Base-by-base conservation (phyloP, 1,140 invertebrate genomes). In the Anagrus nilaparvatae region DNA sequence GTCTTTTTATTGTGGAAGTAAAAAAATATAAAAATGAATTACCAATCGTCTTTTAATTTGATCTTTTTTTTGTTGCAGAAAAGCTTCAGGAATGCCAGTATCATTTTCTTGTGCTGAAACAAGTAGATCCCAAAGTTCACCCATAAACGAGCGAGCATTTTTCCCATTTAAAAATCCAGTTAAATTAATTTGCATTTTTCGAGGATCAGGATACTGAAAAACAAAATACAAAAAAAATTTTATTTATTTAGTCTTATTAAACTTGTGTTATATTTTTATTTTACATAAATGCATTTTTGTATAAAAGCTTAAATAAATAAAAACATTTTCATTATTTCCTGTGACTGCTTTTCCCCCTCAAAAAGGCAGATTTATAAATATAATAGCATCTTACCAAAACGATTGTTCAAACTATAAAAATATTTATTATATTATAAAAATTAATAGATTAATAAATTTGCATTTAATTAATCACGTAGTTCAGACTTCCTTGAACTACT, bases 171-270 rank as follows among this genome's bases (percentile, higher is more conserved):
- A 70, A 68, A 99, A 99, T 9, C 97, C 97, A 25, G 96, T 99
- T 56, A 99, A 71, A 70, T 98, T 99, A 55, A 99, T 99, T 76
- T 99, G 96, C 83, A 99, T 97, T 66, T 95, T 89, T 65, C 93
- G 92, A 27, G 93, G 93, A 74, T 98, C 94, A 16, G 95, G 91
- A 72, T 79, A 86, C 82, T 84, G 67, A 61, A 73, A 72, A 71
- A 63, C 23, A 52, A 35, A 52, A 9, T 24, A 25, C 17, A 16
- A 25, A 45, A 19, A 21, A 56, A 34, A 53, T 51, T 51, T 43
- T 44, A 54, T 31, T 16, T 14, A 12, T 10, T 12, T 14, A 31
- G 16, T 12, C 13, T 31, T 31, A 16, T 31, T 25, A n/a, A n/a
- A n/a, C n/a, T n/a, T n/a, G n/a, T n/a, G n/a, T n/a, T n/a, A n/a